Evolutionary conservation across 2,113 vertebrate genomes (phyloP).

Genomic region (Oryzias woworae): DNA sequence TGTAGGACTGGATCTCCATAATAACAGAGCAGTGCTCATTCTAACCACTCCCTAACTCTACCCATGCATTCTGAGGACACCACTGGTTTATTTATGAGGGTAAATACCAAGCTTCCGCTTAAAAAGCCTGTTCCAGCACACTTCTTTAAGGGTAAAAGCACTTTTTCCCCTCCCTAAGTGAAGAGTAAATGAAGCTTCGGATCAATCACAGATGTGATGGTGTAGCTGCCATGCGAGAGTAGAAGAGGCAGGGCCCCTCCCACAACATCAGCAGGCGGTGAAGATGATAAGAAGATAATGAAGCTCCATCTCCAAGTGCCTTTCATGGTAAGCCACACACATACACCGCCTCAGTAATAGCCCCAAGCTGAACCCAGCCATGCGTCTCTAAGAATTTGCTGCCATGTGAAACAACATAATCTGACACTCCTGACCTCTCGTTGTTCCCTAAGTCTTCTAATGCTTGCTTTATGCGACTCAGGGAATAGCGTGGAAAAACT

Average conservation of each 20-base stretch:
- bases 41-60: slow-evolving; percentile 43
- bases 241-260: slow-evolving; percentile 46
- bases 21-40: slow-evolving; percentile 56
- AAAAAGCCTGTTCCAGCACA: slow-evolving; percentile 29
- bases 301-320: slow-evolving; percentile 50
- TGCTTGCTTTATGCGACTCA: slow-evolving; percentile 61
- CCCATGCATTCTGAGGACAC: slow-evolving; percentile 23
- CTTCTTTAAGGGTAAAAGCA: slow-evolving; percentile 28
- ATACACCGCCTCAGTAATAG: slow-evolving; percentile 36
- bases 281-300: slow-evolving; percentile 47
- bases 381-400: slow-evolving; percentile 60
- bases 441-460: slow-evolving; percentile 43
- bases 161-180: slow-evolving; percentile 31
- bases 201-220: slow-evolving; percentile 71
- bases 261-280: slow-evolving; percentile 31
- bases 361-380: slow-evolving; percentile 59
- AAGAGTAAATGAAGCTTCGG: slow-evolving; percentile 55
- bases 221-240: slow-evolving; percentile 48
- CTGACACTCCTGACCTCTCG: slow-evolving; percentile 62
- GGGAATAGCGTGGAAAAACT: slow-evolving; percentile 24
- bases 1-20: slow-evolving; percentile 60
- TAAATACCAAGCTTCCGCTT: slow-evolving; percentile 58
- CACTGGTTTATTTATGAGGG: slow-evolving; percentile 47
- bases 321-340: slow-evolving; percentile 40
- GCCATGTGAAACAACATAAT: slow-evolving; percentile 63